phyloP scores from a whole-genome alignment of 2,113 vertebrate genomes.

The Periophthalmus modestus region DNA sequence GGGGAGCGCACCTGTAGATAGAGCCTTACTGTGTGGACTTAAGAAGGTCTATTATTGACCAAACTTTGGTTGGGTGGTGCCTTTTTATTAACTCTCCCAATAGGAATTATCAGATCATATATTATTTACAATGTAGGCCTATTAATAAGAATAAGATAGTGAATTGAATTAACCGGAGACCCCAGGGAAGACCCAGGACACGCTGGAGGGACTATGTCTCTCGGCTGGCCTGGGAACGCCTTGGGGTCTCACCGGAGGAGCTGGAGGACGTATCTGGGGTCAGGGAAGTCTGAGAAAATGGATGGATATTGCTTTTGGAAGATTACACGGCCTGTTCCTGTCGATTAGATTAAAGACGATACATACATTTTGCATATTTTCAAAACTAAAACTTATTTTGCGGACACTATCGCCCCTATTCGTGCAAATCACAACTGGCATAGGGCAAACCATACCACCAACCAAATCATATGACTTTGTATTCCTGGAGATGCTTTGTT shows the following conservation, averaged over 20 bases:
- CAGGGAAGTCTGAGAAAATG: too few relatives aligned
- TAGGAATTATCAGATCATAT: background rate
- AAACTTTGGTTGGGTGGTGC: background rate
- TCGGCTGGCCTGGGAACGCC: too few relatives aligned
- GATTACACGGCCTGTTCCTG: too few relatives aligned
- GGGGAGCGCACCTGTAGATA: slow-evolving; percentile 50
- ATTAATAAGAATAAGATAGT: too few relatives aligned
- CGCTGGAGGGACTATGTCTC: too few relatives aligned
- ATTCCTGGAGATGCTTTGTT: background rate
- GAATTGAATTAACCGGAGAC: too few relatives aligned
- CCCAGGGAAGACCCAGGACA: too few relatives aligned
- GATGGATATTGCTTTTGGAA: too few relatives aligned
- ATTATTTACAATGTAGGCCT: background rate
- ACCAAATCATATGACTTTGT: background rate
- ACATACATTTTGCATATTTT: background rate
- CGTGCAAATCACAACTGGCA: slow-evolving; percentile 22
- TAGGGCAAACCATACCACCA: background rate
- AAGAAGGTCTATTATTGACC: background rate
- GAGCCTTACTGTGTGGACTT: background rate
- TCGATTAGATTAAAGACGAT: too few relatives aligned
- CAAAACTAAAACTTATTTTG: background rate
- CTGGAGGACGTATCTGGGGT: too few relatives aligned
- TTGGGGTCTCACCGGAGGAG: too few relatives aligned
- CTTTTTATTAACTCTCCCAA: background rate
- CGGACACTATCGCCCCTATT: too few relatives aligned